Conservation (phyloP, 1,140 invertebrate genomes). For the Phocides pigmalion region DNA sequence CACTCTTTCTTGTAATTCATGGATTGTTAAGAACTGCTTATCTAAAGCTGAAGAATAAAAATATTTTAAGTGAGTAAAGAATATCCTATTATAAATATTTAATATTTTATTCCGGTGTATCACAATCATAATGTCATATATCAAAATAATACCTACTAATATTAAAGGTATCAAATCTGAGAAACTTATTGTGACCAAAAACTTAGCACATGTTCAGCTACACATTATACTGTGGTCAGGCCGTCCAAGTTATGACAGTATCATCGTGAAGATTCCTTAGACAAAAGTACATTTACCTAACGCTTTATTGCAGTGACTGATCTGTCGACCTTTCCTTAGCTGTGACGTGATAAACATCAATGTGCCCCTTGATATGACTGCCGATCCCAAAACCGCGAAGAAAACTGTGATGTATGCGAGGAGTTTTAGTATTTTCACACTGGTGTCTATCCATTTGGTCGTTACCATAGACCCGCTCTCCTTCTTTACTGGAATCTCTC, state of each 20-base stretch:
- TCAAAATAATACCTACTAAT: no score
- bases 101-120: no score
- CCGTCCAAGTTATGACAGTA: no score
- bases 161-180: no score
- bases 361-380: conserved; percentile 93
- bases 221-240: no score
- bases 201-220: no score
- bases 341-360: conserved; percentile 96
- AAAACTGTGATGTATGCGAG: conserved; percentile 93
- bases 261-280: no score
- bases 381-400: conserved; percentile 90
- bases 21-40: conserved; percentile 89
- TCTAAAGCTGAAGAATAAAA: conserved; percentile 87
- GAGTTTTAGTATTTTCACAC: conserved; percentile 93
- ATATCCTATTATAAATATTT: no score
- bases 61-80: background rate
- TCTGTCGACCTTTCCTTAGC: conserved; percentile 88
- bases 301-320: conserved; percentile 91
- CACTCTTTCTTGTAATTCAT: conserved; percentile 91
- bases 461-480: conserved; percentile 94
- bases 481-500: conserved; percentile 93
- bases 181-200: no score
- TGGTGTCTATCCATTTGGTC: conserved; percentile 92
- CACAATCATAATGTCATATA: no score
- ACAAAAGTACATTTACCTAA: conserved; percentile 88